phyloP scores from a whole-genome alignment of 2,797 vertebrate species.

The Sebastes steindachneri region DNA sequence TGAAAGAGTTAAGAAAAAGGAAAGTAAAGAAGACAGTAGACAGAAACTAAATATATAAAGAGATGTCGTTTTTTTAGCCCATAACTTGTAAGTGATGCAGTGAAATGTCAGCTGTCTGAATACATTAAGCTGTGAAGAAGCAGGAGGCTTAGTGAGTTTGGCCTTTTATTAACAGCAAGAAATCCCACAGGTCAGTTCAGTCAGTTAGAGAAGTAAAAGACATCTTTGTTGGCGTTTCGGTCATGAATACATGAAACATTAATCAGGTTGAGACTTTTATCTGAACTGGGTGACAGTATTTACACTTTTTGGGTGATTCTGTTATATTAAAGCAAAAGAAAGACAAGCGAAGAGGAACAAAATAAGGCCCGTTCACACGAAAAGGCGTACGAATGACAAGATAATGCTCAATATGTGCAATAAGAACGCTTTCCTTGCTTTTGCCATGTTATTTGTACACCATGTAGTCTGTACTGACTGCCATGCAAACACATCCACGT shows the following conservation, averaged over 20 bases:
- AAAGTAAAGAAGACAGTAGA: too few relatives aligned
- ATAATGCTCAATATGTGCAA: too few relatives aligned
- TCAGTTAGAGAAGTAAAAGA: background rate
- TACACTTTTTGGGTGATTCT: background rate
- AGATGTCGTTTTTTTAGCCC: background rate
- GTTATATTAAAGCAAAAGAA: background rate
- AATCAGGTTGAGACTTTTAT: background rate
- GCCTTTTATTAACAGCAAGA: constrained; percentile 21
- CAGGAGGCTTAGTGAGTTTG: constrained; percentile 2
- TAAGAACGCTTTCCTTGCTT: too few relatives aligned
- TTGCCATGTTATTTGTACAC: too few relatives aligned
- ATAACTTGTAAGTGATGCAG: background rate
- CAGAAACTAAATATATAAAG: background rate
- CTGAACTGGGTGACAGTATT: background rate
- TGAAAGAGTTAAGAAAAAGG: background rate
- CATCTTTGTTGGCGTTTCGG: background rate
- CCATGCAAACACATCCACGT: too few relatives aligned
- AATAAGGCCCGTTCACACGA: background rate
- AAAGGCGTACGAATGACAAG: too few relatives aligned
- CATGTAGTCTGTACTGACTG: too few relatives aligned
- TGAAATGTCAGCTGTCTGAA: constrained; percentile 42
- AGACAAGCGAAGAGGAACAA: background rate
- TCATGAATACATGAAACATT: background rate
- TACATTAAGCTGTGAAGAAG: background rate
- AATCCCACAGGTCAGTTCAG: background rate